Evolutionary conservation across 2,888 invertebrate genomes (phyloP).

Genomic region (Pammene aurita): DNA sequence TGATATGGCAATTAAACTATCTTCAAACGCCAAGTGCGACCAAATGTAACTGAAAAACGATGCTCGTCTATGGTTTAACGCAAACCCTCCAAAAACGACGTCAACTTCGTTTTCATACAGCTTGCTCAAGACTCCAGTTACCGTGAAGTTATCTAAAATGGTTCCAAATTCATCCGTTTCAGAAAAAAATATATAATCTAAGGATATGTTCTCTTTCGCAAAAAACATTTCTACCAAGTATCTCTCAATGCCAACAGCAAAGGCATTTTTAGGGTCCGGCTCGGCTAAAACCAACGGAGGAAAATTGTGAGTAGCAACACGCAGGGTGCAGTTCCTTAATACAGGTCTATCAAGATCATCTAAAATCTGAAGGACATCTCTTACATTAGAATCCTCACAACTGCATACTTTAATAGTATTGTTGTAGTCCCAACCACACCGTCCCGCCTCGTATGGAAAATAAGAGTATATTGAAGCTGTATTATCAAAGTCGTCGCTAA

Average conservation of each 20-base stretch:
- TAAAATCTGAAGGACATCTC: background rate
- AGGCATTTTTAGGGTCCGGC: background rate
- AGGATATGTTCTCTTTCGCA: slow-evolving; percentile 14
- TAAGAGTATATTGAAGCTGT: slow-evolving; percentile 33
- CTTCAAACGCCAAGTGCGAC: slow-evolving; percentile 37
- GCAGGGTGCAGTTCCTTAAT: slow-evolving; percentile 36
- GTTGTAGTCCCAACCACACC: slow-evolving; percentile 37
- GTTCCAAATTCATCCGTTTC: slow-evolving; percentile 24
- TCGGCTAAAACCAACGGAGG: slow-evolving; percentile 32
- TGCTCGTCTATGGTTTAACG: slow-evolving; percentile 29
- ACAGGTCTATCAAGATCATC: background rate
- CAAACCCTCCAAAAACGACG: slow-evolving; percentile 36
- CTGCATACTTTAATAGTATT: slow-evolving; percentile 31
- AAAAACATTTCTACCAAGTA: slow-evolving; percentile 32
- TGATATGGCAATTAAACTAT: slow-evolving; percentile 25
- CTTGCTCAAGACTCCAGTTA: slow-evolving; percentile 32
- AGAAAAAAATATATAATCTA: slow-evolving; percentile 34
- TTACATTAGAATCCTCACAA: slow-evolving; percentile 11
- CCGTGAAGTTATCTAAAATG: slow-evolving; percentile 38
- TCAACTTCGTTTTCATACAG: slow-evolving; percentile 37
- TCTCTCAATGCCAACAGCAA: slow-evolving; percentile 36
- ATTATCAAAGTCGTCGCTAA: slow-evolving; percentile 17
- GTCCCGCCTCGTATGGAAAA: slow-evolving; percentile 31
- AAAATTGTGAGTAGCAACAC: slow-evolving; percentile 34
- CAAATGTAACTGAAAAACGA: slow-evolving; percentile 32